Evolutionary conservation across 2,888 invertebrate genomes (phyloP).

Genomic region (Eucriotettix oculatus): DNA sequence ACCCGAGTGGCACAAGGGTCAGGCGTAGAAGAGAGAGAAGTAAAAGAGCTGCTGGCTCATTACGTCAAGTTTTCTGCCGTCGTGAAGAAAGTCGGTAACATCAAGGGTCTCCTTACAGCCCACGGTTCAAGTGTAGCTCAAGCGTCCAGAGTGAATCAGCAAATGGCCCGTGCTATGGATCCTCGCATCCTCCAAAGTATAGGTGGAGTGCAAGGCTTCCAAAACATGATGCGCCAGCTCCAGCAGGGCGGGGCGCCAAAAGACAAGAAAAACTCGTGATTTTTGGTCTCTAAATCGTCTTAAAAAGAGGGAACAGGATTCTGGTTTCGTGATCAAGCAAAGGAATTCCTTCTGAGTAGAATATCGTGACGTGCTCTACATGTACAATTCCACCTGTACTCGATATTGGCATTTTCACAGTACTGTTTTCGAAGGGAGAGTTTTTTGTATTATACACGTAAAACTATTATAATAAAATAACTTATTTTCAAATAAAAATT

Average conservation of each 20-base stretch:
- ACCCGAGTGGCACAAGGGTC: slow-evolving; percentile 81
- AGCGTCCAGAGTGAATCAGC: slow-evolving; percentile 97
- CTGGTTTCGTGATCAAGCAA: too few relatives aligned
- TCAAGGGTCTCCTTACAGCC: slow-evolving; percentile 95
- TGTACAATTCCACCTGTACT: too few relatives aligned
- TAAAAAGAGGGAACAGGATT: too few relatives aligned
- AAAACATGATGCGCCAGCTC: slow-evolving; percentile 93
- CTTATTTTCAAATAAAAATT: too few relatives aligned
- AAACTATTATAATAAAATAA: too few relatives aligned
- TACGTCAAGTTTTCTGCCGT: slow-evolving; percentile 99
- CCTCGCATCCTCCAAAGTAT: slow-evolving; percentile 92
- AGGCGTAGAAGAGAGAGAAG: slow-evolving; percentile 87
- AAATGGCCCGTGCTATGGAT: slow-evolving; percentile 99
- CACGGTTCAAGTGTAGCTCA: slow-evolving; percentile 97
- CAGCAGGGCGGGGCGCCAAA: slow-evolving; percentile 32
- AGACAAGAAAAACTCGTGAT: too few relatives aligned
- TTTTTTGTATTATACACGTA: too few relatives aligned
- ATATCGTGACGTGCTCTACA: too few relatives aligned
- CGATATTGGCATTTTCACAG: too few relatives aligned
- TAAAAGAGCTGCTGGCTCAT: slow-evolving; percentile 91
- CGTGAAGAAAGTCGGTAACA: slow-evolving; percentile 99
- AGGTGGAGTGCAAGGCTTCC: slow-evolving; percentile 54
- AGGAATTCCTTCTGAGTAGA: too few relatives aligned
- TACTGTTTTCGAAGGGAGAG: too few relatives aligned
- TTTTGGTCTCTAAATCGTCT: too few relatives aligned